A percentile compares a stretch with the other conserved stretches of the same genome.
Evolutionary conservation across 1,140 invertebrate species (phyloP).

Genomic region (Trinorchestia longiramus): DNA sequence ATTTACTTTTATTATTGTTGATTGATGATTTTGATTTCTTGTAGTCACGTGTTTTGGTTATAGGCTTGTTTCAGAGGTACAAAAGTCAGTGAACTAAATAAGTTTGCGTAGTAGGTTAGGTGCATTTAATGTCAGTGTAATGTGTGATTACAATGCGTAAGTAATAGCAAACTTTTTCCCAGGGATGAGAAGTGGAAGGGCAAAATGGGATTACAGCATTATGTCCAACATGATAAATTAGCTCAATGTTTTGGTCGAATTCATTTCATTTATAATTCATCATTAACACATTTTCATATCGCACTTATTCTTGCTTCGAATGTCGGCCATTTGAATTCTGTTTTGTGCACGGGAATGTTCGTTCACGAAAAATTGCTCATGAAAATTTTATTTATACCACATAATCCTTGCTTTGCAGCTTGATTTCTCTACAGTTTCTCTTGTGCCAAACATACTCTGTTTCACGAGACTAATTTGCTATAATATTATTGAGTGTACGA

Average conservation of each 20-base stretch:
- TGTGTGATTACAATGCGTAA: neutral
- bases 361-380: neutral
- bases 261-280: neutral
- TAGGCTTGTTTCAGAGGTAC: too few species aligned
- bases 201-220: neutral
- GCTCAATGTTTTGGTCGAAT: neutral
- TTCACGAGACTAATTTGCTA: neutral
- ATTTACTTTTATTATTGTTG: too few species aligned
- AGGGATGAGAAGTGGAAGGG: neutral
- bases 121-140: neutral
- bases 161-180: neutral
- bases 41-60: too few species aligned
- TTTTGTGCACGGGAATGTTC: neutral
- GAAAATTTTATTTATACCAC: neutral
- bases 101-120: neutral
- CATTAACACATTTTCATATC: neutral
- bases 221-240: neutral
- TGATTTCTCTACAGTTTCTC: slow-evolving; percentile 25
- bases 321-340: neutral
- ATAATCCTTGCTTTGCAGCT: neutral
- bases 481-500: neutral
- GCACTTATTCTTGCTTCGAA: neutral
- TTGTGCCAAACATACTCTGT: slow-evolving; percentile 23
- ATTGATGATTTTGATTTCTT: too few species aligned
- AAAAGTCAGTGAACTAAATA: too few species aligned